A percentile compares a stretch with the other conserved stretches of the same genome.
phyloP scores from a whole-genome alignment of 2,797 vertebrate species.

The Mionectes olivaceus region DNA sequence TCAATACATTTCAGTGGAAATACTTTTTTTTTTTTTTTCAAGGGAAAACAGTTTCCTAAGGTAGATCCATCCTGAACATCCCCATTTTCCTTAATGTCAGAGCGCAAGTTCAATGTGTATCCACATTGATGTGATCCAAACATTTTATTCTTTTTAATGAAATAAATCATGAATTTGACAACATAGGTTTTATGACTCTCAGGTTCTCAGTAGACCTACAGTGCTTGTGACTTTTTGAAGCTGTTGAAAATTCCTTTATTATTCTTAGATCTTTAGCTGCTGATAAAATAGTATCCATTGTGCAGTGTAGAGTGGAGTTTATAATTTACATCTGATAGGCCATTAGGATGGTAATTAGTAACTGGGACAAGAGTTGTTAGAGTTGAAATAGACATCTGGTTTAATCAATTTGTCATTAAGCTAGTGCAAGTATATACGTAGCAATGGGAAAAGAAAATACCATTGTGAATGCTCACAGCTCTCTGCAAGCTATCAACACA shows the following conservation, averaged over 20 bases:
- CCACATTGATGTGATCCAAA: not conserved
- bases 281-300: not conserved
- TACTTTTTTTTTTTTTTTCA: not conserved
- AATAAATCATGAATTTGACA: not conserved
- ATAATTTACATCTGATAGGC: not conserved
- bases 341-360: constrained; percentile 32
- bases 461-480: not conserved
- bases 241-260: not conserved
- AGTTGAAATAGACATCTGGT: constrained; percentile 10
- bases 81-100: not conserved
- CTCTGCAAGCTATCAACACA: not conserved
- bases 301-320: not conserved
- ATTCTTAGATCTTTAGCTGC: not conserved
- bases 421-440: not conserved
- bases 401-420: constrained; percentile 49
- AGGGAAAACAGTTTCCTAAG: not conserved
- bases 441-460: not conserved
- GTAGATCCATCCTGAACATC: not conserved
- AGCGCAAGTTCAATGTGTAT: not conserved
- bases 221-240: not conserved
- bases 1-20: too few species aligned
- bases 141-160: not conserved
- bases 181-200: not conserved
- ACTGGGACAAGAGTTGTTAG: not conserved
- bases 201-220: not conserved